Evolutionary conservation across 2,888 invertebrate species (phyloP), one percentile per base, ranked within the genome.

Genomic region (Cistogaster globosa): DNA sequence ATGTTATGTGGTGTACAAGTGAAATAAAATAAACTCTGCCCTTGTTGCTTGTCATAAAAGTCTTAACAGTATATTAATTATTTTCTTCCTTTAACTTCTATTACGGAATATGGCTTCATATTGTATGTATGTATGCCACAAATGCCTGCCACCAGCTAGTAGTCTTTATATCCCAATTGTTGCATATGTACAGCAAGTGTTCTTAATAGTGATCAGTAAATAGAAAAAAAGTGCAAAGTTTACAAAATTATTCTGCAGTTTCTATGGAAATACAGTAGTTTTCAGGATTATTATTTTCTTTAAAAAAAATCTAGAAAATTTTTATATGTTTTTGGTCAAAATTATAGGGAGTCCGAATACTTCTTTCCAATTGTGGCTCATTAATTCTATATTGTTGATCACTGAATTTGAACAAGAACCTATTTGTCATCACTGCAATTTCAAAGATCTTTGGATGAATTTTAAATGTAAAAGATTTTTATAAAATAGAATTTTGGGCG

Each of bases 31-130:
- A 84, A 32, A 32, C 88, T 87, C 88, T 89, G 89, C 89, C 89
- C 90, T 90, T 89, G 90, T 89, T 88, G 88, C 88, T 88, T 90
- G 89, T 90, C 90, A 90, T 90, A 90, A 90, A 89, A 88, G 87
- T 88, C 89, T 88, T 89, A 88, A 89, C 88, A 91, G 91, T 90
- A 90, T 90, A 91, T 91, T 90, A 90, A 90, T 91, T 90, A 91
- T 90, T 90, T 85, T 82, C 78, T 71, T 68, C 62, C 58, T 75
- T 60, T 68, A 55, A 58, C 62, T 62, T 42, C 53, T 38, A 48
- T 18, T 26, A 18, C 9, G 69, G 42, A 62, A 68, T 51, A 63
- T 26, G 62, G 58, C 65, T 45, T 51, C 20, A 63, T 69, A 69
- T 72, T 65, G 45, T 14, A 12, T 77, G 45, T 14, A 12, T 77